phyloP scores from a whole-genome alignment of 2,797 vertebrate genomes.

The Sebastes hubbsi region DNA sequence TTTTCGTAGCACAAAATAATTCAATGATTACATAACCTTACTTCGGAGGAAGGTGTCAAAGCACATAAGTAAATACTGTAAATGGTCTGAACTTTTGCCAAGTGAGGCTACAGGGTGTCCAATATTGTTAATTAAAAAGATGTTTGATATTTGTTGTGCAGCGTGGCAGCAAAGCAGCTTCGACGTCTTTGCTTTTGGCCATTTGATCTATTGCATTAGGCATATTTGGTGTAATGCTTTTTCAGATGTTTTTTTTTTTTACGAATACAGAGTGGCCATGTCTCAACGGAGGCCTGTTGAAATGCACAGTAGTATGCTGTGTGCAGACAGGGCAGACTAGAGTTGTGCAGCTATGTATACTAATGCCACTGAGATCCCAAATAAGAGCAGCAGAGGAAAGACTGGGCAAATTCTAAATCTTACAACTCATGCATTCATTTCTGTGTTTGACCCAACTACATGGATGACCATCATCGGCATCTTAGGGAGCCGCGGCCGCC shows the following conservation, averaged over 20 bases:
- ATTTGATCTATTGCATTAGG: constrained; percentile 42
- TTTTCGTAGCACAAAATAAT: neutral
- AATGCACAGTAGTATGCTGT: constrained; percentile 57
- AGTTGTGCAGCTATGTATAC: constrained; percentile 64
- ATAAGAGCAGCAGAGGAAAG: constrained; percentile 20
- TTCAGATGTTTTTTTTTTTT: constrained; percentile 30
- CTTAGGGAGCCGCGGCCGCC: neutral
- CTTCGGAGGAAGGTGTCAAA: constrained; percentile 16
- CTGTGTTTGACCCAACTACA: constrained; percentile 1
- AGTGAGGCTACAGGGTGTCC: neutral
- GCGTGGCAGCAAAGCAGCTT: constrained; percentile 15
- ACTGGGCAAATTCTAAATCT: constrained; percentile 14
- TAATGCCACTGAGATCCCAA: constrained; percentile 55
- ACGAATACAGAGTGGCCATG: constrained; percentile 28
- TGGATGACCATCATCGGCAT: neutral
- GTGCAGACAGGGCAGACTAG: constrained; percentile 46
- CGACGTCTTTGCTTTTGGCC: constrained; percentile 17
- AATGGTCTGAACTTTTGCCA: constrained; percentile 1
- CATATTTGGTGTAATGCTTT: constrained; percentile 25
- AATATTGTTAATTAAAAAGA: constrained; percentile 10
- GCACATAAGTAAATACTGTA: constrained; percentile 2
- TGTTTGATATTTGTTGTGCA: constrained; percentile 18
- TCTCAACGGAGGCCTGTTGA: constrained; percentile 61
- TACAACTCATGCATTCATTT: constrained; percentile 6
- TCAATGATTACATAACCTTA: neutral